Conservation (phyloP, 2,888 invertebrate species). For the Endomychus coccineus region DNA sequence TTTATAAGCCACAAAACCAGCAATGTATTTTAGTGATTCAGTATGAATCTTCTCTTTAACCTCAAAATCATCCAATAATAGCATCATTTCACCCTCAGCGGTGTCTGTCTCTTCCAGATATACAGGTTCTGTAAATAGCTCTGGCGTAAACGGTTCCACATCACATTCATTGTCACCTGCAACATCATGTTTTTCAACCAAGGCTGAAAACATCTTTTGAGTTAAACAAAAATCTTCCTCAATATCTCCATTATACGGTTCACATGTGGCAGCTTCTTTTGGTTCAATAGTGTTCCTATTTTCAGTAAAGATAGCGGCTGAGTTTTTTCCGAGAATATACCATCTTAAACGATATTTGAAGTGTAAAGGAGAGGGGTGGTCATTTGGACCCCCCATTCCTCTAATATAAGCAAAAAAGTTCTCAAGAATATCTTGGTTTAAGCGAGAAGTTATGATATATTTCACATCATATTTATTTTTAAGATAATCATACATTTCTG, state of each 20-base stretch:
- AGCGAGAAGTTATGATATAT: slow-evolving; percentile 21
- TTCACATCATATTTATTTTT: slow-evolving; percentile 20
- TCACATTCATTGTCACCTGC: not conserved
- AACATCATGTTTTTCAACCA: not conserved
- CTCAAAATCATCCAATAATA: slow-evolving; percentile 11
- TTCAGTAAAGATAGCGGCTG: slow-evolving; percentile 21
- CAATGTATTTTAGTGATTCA: slow-evolving; percentile 13
- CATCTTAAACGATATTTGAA: slow-evolving; percentile 23
- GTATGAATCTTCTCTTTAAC: slow-evolving; percentile 11
- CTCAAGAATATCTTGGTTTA: slow-evolving; percentile 25
- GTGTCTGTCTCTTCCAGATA: slow-evolving; percentile 3
- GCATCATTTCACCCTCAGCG: slow-evolving; percentile 3
- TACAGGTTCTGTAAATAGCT: no score
- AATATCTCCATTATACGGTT: slow-evolving; percentile 7
- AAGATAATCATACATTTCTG: slow-evolving; percentile 18
- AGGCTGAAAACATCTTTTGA: slow-evolving; percentile 4
- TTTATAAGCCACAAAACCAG: slow-evolving; percentile 17
- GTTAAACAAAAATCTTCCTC: slow-evolving; percentile 4
- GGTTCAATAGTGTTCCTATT: slow-evolving; percentile 11
- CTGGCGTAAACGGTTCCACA: slow-evolving; percentile 1
- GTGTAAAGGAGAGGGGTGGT: slow-evolving; percentile 26
- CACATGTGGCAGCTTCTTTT: slow-evolving; percentile 4
- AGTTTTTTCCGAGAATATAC: slow-evolving; percentile 28
- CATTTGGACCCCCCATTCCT: slow-evolving; percentile 26
- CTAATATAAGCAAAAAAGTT: slow-evolving; percentile 29